Evolutionary conservation across 2,113 vertebrate genomes (phyloP).

Genomic region (Synchiropus splendidus): DNA sequence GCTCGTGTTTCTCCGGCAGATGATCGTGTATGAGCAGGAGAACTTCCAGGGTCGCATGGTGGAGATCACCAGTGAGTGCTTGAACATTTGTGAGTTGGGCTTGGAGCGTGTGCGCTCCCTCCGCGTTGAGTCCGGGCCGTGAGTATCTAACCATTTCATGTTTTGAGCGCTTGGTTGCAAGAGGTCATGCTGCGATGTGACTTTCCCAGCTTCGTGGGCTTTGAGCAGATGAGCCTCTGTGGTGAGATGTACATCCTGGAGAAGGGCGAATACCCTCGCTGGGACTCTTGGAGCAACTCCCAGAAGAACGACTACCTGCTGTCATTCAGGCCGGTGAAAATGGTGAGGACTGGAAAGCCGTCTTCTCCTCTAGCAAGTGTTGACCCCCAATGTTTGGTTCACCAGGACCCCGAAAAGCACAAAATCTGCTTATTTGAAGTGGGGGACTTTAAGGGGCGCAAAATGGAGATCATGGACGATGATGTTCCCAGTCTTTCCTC

Average conservation of each 20-base stretch:
- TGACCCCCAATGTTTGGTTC: background rate
- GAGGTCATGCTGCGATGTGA: no score
- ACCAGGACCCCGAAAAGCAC: constrained; percentile 73
- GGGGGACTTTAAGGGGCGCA: constrained; percentile 75
- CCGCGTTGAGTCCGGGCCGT: constrained; percentile 73
- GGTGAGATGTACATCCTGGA: constrained; percentile 79
- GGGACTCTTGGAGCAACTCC: constrained; percentile 78
- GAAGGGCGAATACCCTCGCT: constrained; percentile 75
- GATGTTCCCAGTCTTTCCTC: constrained; percentile 73
- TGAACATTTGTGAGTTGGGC: constrained; percentile 73
- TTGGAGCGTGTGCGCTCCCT: constrained; percentile 73
- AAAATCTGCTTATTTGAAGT: constrained; percentile 78
- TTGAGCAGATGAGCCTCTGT: constrained; percentile 75
- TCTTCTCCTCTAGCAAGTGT: no score
- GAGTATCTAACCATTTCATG: constrained; percentile 37
- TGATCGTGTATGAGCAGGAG: constrained; percentile 74
- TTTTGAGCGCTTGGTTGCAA: no score
- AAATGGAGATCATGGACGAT: constrained; percentile 80
- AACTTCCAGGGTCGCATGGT: constrained; percentile 78
- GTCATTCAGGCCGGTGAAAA: constrained; percentile 73
- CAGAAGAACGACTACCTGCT: constrained; percentile 74
- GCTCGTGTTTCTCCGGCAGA: constrained; percentile 36
- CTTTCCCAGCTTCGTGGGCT: constrained; percentile 68
- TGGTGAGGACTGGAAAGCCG: no score
- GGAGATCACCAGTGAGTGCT: constrained; percentile 72